Evolutionary conservation across 2,797 vertebrate genomes (phyloP).

Genomic region (Falco columbarius): DNA sequence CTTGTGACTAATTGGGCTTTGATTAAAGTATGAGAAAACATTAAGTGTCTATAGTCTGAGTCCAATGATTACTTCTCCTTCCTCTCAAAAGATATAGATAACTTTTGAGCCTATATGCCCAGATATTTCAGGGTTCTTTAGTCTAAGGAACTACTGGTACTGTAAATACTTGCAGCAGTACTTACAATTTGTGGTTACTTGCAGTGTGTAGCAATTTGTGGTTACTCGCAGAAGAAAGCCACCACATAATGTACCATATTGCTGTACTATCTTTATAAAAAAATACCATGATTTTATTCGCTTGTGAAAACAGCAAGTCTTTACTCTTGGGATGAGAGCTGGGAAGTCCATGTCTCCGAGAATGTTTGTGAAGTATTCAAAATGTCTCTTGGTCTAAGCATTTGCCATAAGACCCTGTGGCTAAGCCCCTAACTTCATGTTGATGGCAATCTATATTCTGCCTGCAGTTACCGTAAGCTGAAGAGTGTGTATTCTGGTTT

Average conservation of each 20-base stretch:
- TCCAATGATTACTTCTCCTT: conserved; percentile 26
- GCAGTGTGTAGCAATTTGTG: conserved; percentile 7
- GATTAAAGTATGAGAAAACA: conserved; percentile 57
- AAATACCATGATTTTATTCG: neutral
- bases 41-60: neutral
- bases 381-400: neutral
- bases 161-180: neutral
- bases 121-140: neutral
- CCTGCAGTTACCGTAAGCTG: neutral
- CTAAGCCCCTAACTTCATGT: neutral
- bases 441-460: neutral
- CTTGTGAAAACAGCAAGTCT: neutral
- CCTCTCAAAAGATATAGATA: neutral
- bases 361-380: neutral
- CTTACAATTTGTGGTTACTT: neutral
- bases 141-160: neutral
- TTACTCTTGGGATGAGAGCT: neutral
- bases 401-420: neutral
- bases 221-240: neutral
- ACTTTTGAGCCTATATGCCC: neutral
- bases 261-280: conserved; percentile 13
- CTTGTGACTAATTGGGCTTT: conserved; percentile 62
- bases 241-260: neutral
- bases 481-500: neutral
- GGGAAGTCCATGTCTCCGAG: neutral